phyloP scores from a whole-genome alignment of 2,888 invertebrate species.

The Clunio marinus region DNA sequence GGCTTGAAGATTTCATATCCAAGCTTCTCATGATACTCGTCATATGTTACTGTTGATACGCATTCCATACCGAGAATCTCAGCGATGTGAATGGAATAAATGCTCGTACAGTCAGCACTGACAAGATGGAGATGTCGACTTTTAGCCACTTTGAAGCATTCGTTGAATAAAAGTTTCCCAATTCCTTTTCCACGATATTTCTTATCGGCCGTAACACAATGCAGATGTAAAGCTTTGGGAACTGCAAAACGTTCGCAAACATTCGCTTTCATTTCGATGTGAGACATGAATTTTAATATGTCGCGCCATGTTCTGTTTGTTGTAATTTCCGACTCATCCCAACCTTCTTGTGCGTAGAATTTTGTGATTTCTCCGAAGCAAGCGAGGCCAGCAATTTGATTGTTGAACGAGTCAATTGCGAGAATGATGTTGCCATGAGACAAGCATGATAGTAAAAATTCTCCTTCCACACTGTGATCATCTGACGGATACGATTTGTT shows the following conservation, averaged over 20 bases:
- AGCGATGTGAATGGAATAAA: conserved; percentile 30
- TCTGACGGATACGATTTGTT: conserved; percentile 4
- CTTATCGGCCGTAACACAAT: conserved; percentile 8
- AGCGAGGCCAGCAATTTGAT: conserved; percentile 15
- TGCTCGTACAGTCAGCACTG: conserved; percentile 18
- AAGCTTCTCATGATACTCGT: conserved; percentile 30
- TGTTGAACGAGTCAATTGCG: conserved; percentile 8
- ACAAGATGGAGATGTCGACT: conserved; percentile 11
- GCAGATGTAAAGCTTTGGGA: conserved; percentile 14
- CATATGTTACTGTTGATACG: conserved; percentile 27
- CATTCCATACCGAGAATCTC: conserved; percentile 21
- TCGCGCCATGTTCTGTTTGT: conserved; percentile 32
- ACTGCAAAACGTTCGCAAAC: conserved; percentile 20
- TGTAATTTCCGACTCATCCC: conserved; percentile 31
- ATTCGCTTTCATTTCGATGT: conserved; percentile 26
- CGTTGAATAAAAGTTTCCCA: conserved; percentile 16
- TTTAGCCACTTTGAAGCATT: conserved; percentile 17
- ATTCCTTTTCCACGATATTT: conserved; percentile 19
- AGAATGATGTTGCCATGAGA: conserved; percentile 20
- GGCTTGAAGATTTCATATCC: conserved; percentile 19
- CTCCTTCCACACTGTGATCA: conserved; percentile 30
- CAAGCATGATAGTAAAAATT: conserved; percentile 13
- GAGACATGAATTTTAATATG: conserved; percentile 34
- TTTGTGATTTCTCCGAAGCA: conserved; percentile 21
- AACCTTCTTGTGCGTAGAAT: conserved; percentile 17